Conservation (phyloP, 2,888 invertebrate species). For the Frankliniella intonsa region DNA sequence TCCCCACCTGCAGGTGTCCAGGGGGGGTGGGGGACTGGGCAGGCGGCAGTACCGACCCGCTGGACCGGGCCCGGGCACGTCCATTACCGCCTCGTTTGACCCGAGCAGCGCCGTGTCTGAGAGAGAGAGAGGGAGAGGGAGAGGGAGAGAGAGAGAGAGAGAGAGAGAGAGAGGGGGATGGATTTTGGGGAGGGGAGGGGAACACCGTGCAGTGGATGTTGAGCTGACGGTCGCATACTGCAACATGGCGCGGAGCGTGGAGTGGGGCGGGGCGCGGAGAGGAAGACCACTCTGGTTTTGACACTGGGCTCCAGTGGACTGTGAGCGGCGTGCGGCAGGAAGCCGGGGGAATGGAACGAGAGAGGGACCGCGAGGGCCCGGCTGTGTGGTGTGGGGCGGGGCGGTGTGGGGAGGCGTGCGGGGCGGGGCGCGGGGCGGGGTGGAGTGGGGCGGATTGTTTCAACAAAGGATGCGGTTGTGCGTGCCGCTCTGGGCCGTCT, state of each 20-base stretch:
- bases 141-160: too few relatives aligned
- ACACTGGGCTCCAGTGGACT: constrained; percentile 21
- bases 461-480: constrained; percentile 15
- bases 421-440: not conserved
- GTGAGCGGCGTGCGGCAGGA: not conserved
- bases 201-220: not conserved
- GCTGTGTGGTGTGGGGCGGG: not conserved
- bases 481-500: not conserved
- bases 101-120: not conserved
- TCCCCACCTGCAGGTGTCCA: too few relatives aligned
- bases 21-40: not conserved
- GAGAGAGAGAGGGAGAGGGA: too few relatives aligned
- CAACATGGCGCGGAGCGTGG: not conserved
- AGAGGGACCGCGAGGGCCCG: not conserved
- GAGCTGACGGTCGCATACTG: not conserved
- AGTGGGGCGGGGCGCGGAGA: not conserved
- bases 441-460: constrained; percentile 2
- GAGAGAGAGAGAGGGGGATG: too few relatives aligned
- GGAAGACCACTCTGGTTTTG: constrained; percentile 21
- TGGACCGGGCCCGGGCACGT: not conserved
- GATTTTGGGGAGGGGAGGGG: not conserved
- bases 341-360: not conserved
- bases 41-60: not conserved
- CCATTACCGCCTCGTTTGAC: not conserved
- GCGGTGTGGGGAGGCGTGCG: not conserved